A percentile compares a stretch with the other conserved stretches of the same genome.
Conservation (phyloP, 1,140 invertebrate genomes). For the Homarus americanus region DNA sequence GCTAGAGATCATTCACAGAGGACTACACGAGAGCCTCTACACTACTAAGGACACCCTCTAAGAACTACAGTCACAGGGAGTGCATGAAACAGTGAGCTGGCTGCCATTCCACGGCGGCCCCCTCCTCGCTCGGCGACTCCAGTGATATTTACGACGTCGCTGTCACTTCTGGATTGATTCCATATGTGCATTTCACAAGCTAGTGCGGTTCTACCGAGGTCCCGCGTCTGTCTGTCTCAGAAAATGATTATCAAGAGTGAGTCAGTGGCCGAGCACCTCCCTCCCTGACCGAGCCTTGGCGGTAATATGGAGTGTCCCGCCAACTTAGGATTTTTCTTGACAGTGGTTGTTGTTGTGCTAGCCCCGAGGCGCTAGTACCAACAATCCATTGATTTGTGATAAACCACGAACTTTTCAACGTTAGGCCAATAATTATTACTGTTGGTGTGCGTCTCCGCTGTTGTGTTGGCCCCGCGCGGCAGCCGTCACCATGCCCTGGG, state of each 20-base stretch:
- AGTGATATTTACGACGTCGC: neutral
- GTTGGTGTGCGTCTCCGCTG: conserved; percentile 1
- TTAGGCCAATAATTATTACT: neutral
- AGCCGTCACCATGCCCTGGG: neutral
- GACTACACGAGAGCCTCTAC: neutral
- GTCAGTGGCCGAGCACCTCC: neutral
- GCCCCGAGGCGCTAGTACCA: conserved; percentile 19
- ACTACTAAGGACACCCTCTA: neutral
- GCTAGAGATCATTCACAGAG: conserved; percentile 1
- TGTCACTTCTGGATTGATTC: neutral
- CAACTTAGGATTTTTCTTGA: conserved; percentile 3
- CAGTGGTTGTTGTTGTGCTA: conserved; percentile 34
- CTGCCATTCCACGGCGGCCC: neutral
- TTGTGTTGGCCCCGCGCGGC: conserved; percentile 1
- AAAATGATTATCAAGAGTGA: conserved; percentile 33
- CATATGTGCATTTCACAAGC: conserved; percentile 12
- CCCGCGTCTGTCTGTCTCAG: neutral
- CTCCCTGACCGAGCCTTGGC: neutral
- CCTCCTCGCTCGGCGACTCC: neutral
- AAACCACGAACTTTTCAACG: conserved; percentile 17
- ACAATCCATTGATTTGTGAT: conserved; percentile 48
- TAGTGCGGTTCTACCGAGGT: conserved; percentile 1
- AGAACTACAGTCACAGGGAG: neutral
- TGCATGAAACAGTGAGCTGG: neutral
- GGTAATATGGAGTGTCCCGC: neutral